These are phyloP conservation scores for Spilosoma lubricipeda DNA, from an alignment of 2,888 invertebrate species.

Conservation along the genomic window DNA sequence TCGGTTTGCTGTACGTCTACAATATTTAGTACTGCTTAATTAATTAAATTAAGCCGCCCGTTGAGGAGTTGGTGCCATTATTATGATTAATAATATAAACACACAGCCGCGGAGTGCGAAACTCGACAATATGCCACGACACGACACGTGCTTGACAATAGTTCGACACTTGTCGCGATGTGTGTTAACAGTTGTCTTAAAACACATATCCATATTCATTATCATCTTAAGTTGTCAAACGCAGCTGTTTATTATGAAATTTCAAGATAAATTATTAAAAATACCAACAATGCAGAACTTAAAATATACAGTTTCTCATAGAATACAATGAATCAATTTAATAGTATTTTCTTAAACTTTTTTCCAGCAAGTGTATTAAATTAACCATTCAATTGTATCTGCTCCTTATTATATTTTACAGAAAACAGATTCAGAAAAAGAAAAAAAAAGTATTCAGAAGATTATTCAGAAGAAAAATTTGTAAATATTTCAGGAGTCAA, in stretches of 20 bases:
- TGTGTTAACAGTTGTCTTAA: slow-evolving; percentile 25
- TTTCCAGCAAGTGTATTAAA: neutral
- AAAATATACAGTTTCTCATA: neutral
- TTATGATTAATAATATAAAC: slow-evolving; percentile 76
- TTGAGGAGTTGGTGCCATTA: slow-evolving; percentile 72
- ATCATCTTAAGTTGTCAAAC: slow-evolving; percentile 13
- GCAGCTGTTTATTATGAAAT: neutral
- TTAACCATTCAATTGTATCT: too few species aligned
- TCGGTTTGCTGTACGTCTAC: slow-evolving; percentile 71
- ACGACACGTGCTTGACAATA: slow-evolving; percentile 8
- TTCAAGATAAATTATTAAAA: neutral
- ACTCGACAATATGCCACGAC: slow-evolving; percentile 5
- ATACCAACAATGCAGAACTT: neutral
- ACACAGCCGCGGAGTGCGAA: slow-evolving; percentile 20
- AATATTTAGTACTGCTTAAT: slow-evolving; percentile 79
- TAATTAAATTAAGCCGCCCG: slow-evolving; percentile 76
- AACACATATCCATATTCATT: slow-evolving; percentile 8
- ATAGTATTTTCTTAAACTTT: neutral
- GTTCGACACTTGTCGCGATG: slow-evolving; percentile 31
- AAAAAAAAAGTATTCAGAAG: too few species aligned
- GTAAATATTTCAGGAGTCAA: too few species aligned
- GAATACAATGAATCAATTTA: too few species aligned
- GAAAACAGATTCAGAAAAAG: too few species aligned
- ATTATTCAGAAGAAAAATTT: too few species aligned
- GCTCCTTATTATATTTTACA: neutral